Evolutionary conservation across 2,888 invertebrate species (phyloP), one percentile per base, ranked within the genome.

Genomic region (Cybosia mesomella): DNA sequence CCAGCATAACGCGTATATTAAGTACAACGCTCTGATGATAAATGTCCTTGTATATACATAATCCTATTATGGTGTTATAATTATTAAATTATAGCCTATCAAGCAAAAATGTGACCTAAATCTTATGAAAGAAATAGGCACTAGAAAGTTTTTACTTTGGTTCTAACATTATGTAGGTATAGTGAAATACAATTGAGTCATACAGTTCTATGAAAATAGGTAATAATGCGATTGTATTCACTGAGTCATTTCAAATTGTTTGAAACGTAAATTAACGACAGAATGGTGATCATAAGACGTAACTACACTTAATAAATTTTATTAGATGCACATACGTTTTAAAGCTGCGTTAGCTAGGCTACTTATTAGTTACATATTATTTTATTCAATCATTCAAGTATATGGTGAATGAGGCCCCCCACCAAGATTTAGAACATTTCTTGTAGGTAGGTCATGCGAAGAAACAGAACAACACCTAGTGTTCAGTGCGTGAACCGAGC

Each of bases 31-130:
- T 28, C 18, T 43, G 24, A 28, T 43, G 24, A 28, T n/a, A 43
- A 24, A 28, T 9, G 28, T 60, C 43, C 39, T 10, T 43, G 22
- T 22, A 24, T 21, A 43, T n/a, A n/a, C n/a, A n/a, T 67, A 78
- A 78, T 69, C 70, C 65, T 74, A 73, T 78, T 79, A 73, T 53
- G 59, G 43, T 32, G 67, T 66, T 77, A 66, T 73, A 71, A 66
- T 43, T 64, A 68, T 79, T 59, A 54, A 66, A 71, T 76, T 79
- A 79, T 63, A 64, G 72, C 64, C 71, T 64, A 76, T 39, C 18
- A 36, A 58, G 28, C 11, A 58, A 36, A 36, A 34, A 34, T 13
- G 1, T 32, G 21, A 36, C 32, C 21, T 34, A 58, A 34, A 36
- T 36, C 21, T 36, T 39, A 13, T 39, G 1, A 43, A 18, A 18